These are phyloP conservation scores for Trisateles emortualis DNA, from an alignment of 2,888 invertebrate genomes.

Conservation along the genomic window DNA sequence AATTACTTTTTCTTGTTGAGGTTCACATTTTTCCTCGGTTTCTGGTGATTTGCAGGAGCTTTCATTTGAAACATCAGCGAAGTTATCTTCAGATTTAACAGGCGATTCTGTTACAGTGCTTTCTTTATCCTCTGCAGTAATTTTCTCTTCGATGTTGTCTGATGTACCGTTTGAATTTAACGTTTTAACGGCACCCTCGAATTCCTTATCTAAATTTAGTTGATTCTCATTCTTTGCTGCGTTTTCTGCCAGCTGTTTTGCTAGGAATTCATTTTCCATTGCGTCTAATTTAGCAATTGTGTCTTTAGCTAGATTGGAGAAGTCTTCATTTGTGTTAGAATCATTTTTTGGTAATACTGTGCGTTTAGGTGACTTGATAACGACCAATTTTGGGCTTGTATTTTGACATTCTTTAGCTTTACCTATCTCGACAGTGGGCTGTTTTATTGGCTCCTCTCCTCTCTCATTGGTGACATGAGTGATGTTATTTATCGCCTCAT, in stretches of 20 bases:
- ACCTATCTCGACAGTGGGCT: conserved; percentile 68
- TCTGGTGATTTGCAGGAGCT: conserved; percentile 61
- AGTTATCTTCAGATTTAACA: conserved; percentile 74
- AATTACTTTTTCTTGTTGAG: conserved; percentile 4
- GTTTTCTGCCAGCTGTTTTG: conserved; percentile 64
- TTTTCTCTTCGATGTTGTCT: conserved; percentile 14
- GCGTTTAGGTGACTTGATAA: conserved; percentile 73
- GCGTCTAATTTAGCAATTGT: conserved; percentile 70
- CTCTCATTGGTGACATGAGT: conserved; percentile 28
- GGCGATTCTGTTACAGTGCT: conserved; percentile 60
- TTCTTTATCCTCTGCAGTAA: conserved; percentile 45
- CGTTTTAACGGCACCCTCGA: conserved; percentile 29
- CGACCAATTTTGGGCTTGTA: conserved; percentile 69
- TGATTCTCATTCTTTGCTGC: conserved; percentile 71
- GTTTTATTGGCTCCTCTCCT: conserved; percentile 27
- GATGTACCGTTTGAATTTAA: conserved; percentile 11
- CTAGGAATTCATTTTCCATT: conserved; percentile 77
- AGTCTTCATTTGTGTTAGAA: conserved; percentile 46
- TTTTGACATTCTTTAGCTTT: conserved; percentile 76
- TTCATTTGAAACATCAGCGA: conserved; percentile 73
- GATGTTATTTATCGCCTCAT: conserved; percentile 14
- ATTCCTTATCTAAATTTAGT: conserved; percentile 66
- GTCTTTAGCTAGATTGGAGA: conserved; percentile 66
- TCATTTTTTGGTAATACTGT: conserved; percentile 43
- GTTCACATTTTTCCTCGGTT: conserved; percentile 42